Evolutionary conservation across 1,140 invertebrate species (phyloP).

Genomic region (Pseudoatta argentina): DNA sequence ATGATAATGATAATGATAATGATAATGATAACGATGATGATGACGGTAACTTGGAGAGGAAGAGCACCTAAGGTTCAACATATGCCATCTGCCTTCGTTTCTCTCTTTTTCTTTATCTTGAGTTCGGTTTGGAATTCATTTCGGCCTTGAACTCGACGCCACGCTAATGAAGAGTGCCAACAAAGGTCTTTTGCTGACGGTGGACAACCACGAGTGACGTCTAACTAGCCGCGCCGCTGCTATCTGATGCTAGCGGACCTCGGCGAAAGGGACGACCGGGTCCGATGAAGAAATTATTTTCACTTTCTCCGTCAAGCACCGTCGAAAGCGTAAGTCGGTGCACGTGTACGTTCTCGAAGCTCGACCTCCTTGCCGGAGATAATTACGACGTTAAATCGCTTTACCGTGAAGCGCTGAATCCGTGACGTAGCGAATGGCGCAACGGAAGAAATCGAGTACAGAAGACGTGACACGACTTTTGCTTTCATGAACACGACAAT

Average conservation of each 20-base stretch:
- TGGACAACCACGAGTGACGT: slow-evolving; percentile 57
- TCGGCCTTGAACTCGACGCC: slow-evolving; percentile 71
- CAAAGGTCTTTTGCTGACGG: slow-evolving; percentile 33
- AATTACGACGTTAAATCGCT: slow-evolving; percentile 57
- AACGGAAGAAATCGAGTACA: slow-evolving; percentile 38
- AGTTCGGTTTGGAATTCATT: slow-evolving; percentile 25
- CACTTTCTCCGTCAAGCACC: slow-evolving; percentile 64
- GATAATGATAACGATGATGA: not conserved
- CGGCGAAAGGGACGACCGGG: slow-evolving; percentile 42
- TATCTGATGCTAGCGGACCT: slow-evolving; percentile 37
- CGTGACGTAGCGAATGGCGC: slow-evolving; percentile 45
- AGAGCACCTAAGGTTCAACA: slow-evolving; percentile 9
- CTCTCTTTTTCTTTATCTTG: not conserved
- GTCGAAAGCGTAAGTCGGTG: slow-evolving; percentile 42
- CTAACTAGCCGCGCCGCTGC: slow-evolving; percentile 56
- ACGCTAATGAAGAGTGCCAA: slow-evolving; percentile 68
- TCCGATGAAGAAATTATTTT: slow-evolving; percentile 67
- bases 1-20: slow-evolving; percentile 57
- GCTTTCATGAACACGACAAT: slow-evolving; percentile 16
- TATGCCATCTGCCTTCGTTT: not conserved
- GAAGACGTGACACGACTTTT: not conserved
- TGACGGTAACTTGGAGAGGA: slow-evolving; percentile 35
- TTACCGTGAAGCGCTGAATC: slow-evolving; percentile 29
- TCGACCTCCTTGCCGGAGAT: slow-evolving; percentile 32
- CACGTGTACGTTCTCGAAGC: slow-evolving; percentile 39